Base-by-base conservation (phyloP, 2,113 vertebrate genomes). In the Dermatemys mawii region DNA sequence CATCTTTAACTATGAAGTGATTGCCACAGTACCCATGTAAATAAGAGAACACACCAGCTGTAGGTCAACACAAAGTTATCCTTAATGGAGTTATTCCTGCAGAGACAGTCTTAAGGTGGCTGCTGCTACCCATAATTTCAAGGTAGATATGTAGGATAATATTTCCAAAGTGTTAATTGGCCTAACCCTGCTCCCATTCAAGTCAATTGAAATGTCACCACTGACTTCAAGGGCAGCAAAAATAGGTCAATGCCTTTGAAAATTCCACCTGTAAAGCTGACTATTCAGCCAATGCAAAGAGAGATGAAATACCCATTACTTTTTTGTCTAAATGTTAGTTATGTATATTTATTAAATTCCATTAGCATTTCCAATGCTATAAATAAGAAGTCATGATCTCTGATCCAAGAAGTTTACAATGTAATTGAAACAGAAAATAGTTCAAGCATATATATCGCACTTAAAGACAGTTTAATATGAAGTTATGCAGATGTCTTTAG, bases 1-100 rank as follows among this genome's bases (percentile, higher is more conserved):
- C 95, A 97, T 48, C 95, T 96, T 95, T 95, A 96, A 94, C 84
- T 96, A 95, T 81, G 92, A 90, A 54, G 81, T 92, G 92, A 94
- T 93, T 95, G 94, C 95, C 93, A 92, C 89, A 93, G 81, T 88
- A 89, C 91, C 94, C 53, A 88, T 96, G 84, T 90, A 86, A 95
- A 94, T 88, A 96, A 84, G 96, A 96, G 96, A 95, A 88, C 8
- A 92, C 93, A 76, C 88, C 86, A 96, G 92, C 50, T 92, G 83
- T 84, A 96, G 91, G 92, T 95, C 88, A 84, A 92, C 60, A 67
- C 32, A n/a, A 67, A 67, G 63, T n/a, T 96, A 89, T 92, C 84
- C 91, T 97, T 96, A 97, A 84, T 2, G 93, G 87, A 50, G n/a
- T 4, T 91, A 95, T 95, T 92, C 73, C 87, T 81, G 19, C 90